These are phyloP conservation scores for Diceros bicornis DNA, from an alignment of 2,797 vertebrate genomes.

Conservation along the genomic window DNA sequence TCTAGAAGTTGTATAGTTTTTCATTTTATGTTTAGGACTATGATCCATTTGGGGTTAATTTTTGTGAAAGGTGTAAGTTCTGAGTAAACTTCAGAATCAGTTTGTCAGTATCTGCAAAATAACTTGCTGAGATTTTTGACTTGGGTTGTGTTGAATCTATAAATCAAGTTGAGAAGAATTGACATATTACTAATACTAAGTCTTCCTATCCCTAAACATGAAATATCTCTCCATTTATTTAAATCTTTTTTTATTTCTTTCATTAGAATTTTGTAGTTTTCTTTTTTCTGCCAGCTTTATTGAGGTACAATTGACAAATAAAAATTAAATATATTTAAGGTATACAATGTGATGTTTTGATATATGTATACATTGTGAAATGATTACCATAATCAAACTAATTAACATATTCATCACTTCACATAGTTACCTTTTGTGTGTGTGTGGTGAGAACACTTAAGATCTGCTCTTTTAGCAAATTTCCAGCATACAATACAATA, in stretches of 20 bases:
- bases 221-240: not conserved
- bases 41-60: not conserved
- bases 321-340: not conserved
- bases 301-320: not conserved
- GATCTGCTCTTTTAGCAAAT: not conserved
- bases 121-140: not conserved
- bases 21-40: not conserved
- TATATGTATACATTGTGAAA: not conserved
- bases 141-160: not conserved
- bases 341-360: not conserved
- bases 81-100: not conserved
- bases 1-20: not conserved
- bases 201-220: not conserved
- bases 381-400: not conserved
- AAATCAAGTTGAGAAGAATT: not conserved
- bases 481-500: not conserved
- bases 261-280: not conserved
- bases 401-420: not conserved
- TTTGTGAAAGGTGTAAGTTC: not conserved
- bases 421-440: not conserved
- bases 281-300: not conserved
- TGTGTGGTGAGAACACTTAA: not conserved
- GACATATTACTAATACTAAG: not conserved
- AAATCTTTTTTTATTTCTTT: not conserved
- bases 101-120: not conserved